Percentiles rank a stretch among this genome's conserved stretches.
These are phyloP conservation scores for Tinea semifulvella DNA, from an alignment of 2,888 invertebrate species.

Conservation along the genomic window DNA sequence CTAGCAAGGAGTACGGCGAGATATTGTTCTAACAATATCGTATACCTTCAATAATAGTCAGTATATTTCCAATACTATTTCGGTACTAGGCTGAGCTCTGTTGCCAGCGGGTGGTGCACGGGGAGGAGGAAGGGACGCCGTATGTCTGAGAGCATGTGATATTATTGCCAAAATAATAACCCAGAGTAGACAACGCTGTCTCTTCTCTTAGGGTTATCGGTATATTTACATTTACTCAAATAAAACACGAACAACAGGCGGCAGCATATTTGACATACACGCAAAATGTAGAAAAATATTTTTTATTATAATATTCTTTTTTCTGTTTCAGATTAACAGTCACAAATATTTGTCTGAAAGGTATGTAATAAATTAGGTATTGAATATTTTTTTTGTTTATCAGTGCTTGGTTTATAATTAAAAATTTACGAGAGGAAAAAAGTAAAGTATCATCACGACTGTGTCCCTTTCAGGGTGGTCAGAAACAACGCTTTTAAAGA, in stretches of 20 bases:
- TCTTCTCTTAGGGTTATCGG: conserved; percentile 29
- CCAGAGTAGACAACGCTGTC: conserved; percentile 33
- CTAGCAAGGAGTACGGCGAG: neutral
- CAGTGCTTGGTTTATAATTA: too few species aligned
- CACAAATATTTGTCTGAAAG: neutral
- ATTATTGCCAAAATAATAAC: conserved; percentile 56
- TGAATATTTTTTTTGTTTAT: too few species aligned
- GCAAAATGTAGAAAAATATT: conserved; percentile 1
- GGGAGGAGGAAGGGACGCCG: conserved; percentile 22
- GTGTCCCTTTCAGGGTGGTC: too few species aligned
- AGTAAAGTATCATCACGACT: too few species aligned
- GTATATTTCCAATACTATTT: conserved; percentile 54
- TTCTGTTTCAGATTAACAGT: neutral
- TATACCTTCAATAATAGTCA: conserved; percentile 41
- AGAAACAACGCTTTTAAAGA: too few species aligned
- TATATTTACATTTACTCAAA: conserved; percentile 15
- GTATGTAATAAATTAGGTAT: too few species aligned
- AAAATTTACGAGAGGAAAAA: too few species aligned
- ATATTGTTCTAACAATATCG: neutral
- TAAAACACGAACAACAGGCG: neutral
- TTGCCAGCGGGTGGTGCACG: conserved; percentile 30
- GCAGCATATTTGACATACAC: neutral
- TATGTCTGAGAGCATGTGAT: conserved; percentile 42
- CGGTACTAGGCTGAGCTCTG: conserved; percentile 31
- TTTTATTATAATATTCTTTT: neutral